Evolutionary conservation across 1,140 invertebrate genomes (phyloP), one percentile per base, ranked within the genome.

Genomic region (Heliothis subflexa): DNA sequence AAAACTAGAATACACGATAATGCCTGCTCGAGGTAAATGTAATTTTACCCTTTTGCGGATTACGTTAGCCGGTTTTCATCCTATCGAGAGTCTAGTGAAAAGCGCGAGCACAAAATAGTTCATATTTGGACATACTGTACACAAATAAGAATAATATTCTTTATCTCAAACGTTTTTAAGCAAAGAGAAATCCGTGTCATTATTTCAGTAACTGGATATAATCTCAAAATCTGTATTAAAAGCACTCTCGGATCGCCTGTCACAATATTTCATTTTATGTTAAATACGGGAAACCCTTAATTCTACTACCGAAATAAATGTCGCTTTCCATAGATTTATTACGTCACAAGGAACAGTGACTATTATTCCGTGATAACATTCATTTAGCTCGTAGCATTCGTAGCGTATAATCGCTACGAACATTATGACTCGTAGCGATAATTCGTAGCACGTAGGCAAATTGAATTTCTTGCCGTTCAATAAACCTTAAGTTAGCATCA

Each of bases 31-130:
- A 16, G 62, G n/a, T 66, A 45, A 66, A 66, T 66, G 62, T 66
- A 21, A 64, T 66, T 66, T 21, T 47, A 66, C 40, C 62, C 62
- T 66, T 66, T 66, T 66, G 40, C 14, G 40, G 62, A 66, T 66
- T 47, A 66, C 40, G 33, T 18, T 66, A 16, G 11, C 40, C 40
- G 14, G n/a, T 66, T 66, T 66, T 12, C 16, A 49, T 47, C n/a
- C 40, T 47, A 66, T 66, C 40, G 2, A 10, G 2, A 40, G 5
- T 9, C 0, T 40, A 40, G 5, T 40, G 33, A 40, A 40, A 40
- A 40, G 33, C 9, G 33, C 33, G 33, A 40, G 4, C 33, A 40
- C 7, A 40, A 25, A 40, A 40, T 40, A 40, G 33, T 9, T 7
- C 5, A 40, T 40, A 40, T 9, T 40, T 40, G 5, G 33, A 9